phyloP scores from a whole-genome alignment of 2,113 vertebrate genomes.

The Caloenas nicobarica region DNA sequence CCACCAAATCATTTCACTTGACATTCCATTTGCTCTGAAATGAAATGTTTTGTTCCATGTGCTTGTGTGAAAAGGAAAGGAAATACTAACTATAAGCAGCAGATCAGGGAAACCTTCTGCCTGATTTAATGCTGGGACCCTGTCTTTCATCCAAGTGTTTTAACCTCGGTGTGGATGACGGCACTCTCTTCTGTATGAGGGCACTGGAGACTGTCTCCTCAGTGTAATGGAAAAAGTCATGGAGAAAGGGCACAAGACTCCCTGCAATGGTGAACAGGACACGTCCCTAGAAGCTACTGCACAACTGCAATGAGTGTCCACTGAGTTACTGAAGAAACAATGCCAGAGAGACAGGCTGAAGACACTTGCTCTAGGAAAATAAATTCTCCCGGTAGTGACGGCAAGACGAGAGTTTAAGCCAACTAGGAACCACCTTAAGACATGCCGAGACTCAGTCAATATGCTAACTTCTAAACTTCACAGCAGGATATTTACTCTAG shows the following conservation, averaged over 20 bases:
- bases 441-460: neutral
- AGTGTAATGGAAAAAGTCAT: neutral
- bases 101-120: neutral
- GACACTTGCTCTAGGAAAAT: neutral
- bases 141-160: neutral
- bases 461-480: neutral
- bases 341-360: neutral
- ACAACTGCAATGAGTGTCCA: neutral
- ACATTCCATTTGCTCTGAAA: slow-evolving; percentile 29
- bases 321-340: neutral
- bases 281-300: neutral
- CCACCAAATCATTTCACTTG: neutral
- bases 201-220: too few species aligned
- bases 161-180: neutral
- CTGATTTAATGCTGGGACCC: neutral
- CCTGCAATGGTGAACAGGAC: neutral
- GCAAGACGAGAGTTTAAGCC: neutral
- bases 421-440: neutral
- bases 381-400: neutral
- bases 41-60: neutral
- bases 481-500: neutral
- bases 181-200: neutral
- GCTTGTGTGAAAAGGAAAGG: neutral
- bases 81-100: neutral
- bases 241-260: neutral